Evolutionary conservation across 2,113 vertebrate genomes (phyloP).

Genomic region (Pithys albifrons): DNA sequence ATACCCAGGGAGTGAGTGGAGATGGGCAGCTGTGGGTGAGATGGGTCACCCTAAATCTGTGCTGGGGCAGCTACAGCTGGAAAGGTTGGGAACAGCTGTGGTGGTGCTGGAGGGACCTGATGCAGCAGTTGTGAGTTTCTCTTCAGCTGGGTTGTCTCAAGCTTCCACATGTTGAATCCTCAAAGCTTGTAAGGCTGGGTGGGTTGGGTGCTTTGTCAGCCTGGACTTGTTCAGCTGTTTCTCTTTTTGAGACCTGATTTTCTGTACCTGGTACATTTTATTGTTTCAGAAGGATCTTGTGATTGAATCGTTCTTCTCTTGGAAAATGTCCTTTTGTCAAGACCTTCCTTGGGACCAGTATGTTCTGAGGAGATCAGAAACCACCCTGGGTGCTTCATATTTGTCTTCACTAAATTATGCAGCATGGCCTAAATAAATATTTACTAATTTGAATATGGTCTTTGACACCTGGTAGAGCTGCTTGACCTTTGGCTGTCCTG

Average conservation of each 20-base stretch:
- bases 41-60: not conserved
- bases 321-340: not conserved
- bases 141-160: not conserved
- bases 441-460: not conserved
- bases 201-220: not conserved
- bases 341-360: not conserved
- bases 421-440: not conserved
- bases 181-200: not conserved
- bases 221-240: not conserved
- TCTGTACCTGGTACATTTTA: not conserved
- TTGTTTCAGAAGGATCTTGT: not conserved
- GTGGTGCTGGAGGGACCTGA: not conserved
- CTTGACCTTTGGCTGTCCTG: not conserved
- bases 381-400: not conserved
- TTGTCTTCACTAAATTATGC: not conserved
- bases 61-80: rapidly evolving
- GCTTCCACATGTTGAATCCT: not conserved
- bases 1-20: not conserved
- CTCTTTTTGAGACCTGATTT: not conserved
- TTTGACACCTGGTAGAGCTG: not conserved
- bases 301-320: not conserved
- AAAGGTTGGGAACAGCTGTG: not conserved
- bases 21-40: not conserved
- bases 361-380: not conserved
- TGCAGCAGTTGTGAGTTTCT: not conserved